Evolutionary conservation across 2,797 vertebrate species (phyloP), one percentile per base, ranked within the genome.

Genomic region (Centroberyx gerrardi): DNA sequence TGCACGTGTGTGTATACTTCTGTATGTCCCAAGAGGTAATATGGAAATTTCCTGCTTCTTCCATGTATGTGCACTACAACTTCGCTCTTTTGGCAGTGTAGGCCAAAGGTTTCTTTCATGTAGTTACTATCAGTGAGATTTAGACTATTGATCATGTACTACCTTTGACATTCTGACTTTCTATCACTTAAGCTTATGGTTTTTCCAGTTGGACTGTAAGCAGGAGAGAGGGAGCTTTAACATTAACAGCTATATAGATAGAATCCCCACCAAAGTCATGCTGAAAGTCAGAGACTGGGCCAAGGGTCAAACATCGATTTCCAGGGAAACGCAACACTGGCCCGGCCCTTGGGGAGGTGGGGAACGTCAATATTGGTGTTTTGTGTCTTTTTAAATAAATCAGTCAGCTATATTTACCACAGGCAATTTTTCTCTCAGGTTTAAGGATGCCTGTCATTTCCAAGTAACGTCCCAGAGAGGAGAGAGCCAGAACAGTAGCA

Each of bases 261-360:
- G 31, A 74, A 64, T 55, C 36, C 62, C 78, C 46, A 31, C 10
- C 83, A 91, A 91, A 89, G 87, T 89, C 83, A 83, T 38, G 49
- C 80, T 87, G 82, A 89, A 85, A 84, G 87, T 89, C 86, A 84
- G 46, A 78, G 62, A 86, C 72, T 81, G 76, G 85, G 86, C 76
- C 76, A 88, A 74, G 58, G 85, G 88, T 92, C 89, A 88, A 81
- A 62, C 36, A 90, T 92, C 1, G 88, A 92, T 92, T 87, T 83
- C 42, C 8, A 65, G 49, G 44, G 82, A 75, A 90, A 89, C 31
- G 27, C 72, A 83, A 87, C 70, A 81, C 72, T 72, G 38, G 62
- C 53, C 14, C 1, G 4, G 9, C 53, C 31, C 61, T 58, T 59
- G n/a, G 51, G 74, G 72, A 46, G 27, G 56, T 48, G 66, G 60